These are phyloP conservation scores for Rugalucina vietnamica DNA, from an alignment of 2,888 invertebrate species.

Conservation along the genomic window DNA sequence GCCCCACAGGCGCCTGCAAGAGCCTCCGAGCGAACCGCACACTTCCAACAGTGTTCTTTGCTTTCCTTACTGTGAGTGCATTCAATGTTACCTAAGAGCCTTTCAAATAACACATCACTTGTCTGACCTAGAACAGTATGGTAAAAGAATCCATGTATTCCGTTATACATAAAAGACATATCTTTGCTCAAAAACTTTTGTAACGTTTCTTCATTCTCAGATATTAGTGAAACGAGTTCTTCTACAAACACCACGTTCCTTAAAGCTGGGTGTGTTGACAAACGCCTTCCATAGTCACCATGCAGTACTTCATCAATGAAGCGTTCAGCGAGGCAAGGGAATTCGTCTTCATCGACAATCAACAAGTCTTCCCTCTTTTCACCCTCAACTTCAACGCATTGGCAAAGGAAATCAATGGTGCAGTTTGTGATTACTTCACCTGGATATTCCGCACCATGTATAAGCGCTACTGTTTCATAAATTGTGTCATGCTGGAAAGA, in stretches of 20 bases:
- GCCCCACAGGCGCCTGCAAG: neutral
- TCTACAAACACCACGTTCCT: neutral
- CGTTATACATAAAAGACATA: neutral
- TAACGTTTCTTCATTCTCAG: neutral
- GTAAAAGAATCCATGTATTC: neutral
- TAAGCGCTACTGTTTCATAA: conserved; percentile 12
- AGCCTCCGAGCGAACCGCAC: neutral
- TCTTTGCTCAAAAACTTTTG: neutral
- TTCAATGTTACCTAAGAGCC: neutral
- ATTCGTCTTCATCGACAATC: neutral
- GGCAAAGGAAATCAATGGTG: conserved; percentile 2
- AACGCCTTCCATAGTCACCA: neutral
- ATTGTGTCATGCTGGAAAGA: conserved; percentile 1
- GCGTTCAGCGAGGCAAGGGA: neutral
- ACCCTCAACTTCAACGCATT: neutral
- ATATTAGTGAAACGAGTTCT: neutral
- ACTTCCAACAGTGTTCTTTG: neutral
- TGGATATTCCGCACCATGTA: conserved; percentile 5
- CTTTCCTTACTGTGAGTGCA: neutral
- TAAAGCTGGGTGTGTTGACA: neutral
- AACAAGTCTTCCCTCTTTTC: neutral
- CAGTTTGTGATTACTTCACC: neutral
- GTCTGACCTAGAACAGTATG: neutral
- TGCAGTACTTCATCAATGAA: neutral
- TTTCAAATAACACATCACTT: neutral